Percentiles rank a stretch among this genome's conserved stretches.
Evolutionary conservation across 1,140 invertebrate genomes (phyloP).

Genomic region (Archegozetes longisetosus): DNA sequence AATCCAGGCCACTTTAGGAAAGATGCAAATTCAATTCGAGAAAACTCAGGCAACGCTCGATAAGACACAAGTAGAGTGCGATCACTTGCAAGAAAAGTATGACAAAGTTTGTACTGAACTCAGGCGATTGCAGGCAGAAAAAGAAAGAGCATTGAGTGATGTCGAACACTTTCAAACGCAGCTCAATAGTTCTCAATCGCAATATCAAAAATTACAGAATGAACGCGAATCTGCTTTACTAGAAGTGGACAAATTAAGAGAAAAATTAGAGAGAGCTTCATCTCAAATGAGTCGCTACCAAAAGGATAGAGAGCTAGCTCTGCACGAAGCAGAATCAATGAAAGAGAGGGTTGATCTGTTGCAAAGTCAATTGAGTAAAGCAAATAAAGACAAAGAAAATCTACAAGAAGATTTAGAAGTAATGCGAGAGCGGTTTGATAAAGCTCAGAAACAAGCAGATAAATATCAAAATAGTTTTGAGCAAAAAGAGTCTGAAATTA

Average conservation of each 20-base stretch:
- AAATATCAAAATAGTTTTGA: conserved; percentile 55
- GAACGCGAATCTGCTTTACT: conserved; percentile 66
- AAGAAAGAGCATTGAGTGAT: conserved; percentile 60
- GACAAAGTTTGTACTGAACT: conserved; percentile 67
- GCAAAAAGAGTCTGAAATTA: conserved; percentile 61
- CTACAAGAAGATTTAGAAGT: conserved; percentile 66
- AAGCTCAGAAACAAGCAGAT: conserved; percentile 34
- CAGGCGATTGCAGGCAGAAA: conserved; percentile 57
- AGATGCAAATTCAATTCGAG: conserved; percentile 73
- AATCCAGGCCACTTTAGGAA: conserved; percentile 67
- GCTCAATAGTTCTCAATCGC: conserved; percentile 59
- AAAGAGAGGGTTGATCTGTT: conserved; percentile 61
- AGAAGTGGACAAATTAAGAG: conserved; percentile 64
- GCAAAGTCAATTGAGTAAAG: conserved; percentile 56
- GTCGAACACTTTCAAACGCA: conserved; percentile 71
- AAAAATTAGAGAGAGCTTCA: conserved; percentile 70
- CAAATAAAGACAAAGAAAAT: conserved; percentile 66
- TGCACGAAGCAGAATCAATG: conserved; percentile 58
- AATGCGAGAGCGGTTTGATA: conserved; percentile 70
- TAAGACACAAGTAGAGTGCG: conserved; percentile 74
- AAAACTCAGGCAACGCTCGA: conserved; percentile 71
- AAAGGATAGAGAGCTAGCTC: conserved; percentile 65
- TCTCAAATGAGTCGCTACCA: conserved; percentile 54
- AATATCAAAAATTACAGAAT: conserved; percentile 66
- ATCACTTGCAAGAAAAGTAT: conserved; percentile 68